Evolutionary conservation across 2,797 vertebrate genomes (phyloP), one percentile per base, ranked within the genome.

Genomic region (Melanotaenia boesemani): DNA sequence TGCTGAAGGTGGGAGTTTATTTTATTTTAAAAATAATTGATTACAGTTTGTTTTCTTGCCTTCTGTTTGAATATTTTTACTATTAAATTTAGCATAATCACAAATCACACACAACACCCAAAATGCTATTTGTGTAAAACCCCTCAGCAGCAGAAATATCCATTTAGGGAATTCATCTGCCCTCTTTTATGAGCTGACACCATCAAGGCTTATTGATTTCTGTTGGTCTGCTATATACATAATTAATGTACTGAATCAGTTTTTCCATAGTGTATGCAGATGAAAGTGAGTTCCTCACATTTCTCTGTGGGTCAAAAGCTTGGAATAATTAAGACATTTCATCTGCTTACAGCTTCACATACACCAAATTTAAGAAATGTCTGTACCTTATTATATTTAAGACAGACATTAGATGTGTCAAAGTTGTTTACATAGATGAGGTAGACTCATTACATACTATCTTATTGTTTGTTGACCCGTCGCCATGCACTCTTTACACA

Each of bases 311-410:
- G 58, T 73, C 69, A 66, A 37, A 24, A 64, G 72, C 67, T 77
- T 68, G 88, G 48, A 88, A 91, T 91, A 86, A 89, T 91, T 90
- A 46, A 90, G 36, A 28, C 18, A 12, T 67, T 68, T 84, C 67
- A 64, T 86, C 63, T 70, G 50, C 39, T 73, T 64, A 74, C 70
- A 77, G 56, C 63, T n/a, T 50, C 22, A 6, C 68, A 26, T 18
- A n/a, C 37, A 30, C 37, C 46, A 24, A 39, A 61, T 69, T 71
- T 61, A 30, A 16, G 72, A 65, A 56, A 70, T 6, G n/a, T 63
- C 26, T 48, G 6, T 52, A 48, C 13, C 26, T 50, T 32, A 26
- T 54, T 24, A 63, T 63, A 41, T 61, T 56, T 46, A 69, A 58
- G 72, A 67, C 39, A 65, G 56, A 2, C n/a, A 69, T 46, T 16